Evolutionary conservation across 2,797 vertebrate species (phyloP).

Genomic region (Karalla daura): DNA sequence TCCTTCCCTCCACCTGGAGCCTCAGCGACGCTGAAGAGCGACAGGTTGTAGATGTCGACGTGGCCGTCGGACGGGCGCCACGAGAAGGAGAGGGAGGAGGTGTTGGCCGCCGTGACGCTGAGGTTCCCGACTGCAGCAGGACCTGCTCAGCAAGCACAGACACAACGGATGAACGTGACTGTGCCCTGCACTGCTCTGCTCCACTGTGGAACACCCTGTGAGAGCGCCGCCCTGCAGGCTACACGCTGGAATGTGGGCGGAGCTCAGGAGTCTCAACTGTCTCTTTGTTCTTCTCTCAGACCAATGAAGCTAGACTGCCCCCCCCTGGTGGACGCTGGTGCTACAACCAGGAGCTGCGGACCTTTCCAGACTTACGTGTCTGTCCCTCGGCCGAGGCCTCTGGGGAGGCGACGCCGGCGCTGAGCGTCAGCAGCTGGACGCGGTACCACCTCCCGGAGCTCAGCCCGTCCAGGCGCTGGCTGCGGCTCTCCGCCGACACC

Average conservation of each 20-base stretch:
- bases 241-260: too few relatives aligned
- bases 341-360: too few relatives aligned
- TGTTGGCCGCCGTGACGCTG: constrained; percentile 83
- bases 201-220: too few relatives aligned
- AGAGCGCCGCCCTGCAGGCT: too few relatives aligned
- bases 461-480: constrained; percentile 88
- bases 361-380: constrained; percentile 88
- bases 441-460: constrained; percentile 90
- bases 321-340: too few relatives aligned
- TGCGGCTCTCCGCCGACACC: constrained; percentile 71
- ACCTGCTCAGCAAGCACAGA: constrained; percentile 72
- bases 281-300: too few relatives aligned
- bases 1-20: constrained; percentile 10
- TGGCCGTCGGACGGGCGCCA: constrained; percentile 90
- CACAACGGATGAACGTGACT: too few relatives aligned
- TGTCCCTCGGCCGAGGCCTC: constrained; percentile 84
- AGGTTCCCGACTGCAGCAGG: constrained; percentile 91
- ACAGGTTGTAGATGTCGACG: constrained; percentile 89
- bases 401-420: constrained; percentile 85
- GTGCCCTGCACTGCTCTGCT: too few relatives aligned
- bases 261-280: too few relatives aligned
- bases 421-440: constrained; percentile 87
- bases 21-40: constrained; percentile 86
- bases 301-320: too few relatives aligned
- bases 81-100: constrained; percentile 86